Base-by-base conservation (phyloP, 2,888 invertebrate genomes). In the Dasypolia templi region DNA sequence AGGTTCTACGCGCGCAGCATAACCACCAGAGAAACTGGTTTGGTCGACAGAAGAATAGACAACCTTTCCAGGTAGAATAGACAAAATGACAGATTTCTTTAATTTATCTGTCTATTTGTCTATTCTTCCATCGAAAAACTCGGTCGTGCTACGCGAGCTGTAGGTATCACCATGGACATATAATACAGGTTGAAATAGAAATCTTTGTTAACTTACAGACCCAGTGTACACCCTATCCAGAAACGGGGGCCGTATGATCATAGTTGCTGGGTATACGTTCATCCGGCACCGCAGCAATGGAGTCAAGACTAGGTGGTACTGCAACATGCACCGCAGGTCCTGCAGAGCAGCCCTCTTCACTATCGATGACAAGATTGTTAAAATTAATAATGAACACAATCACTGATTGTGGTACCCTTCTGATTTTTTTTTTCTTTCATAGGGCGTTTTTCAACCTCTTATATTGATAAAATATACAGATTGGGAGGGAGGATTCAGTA, bases 261-360 rank as follows among this genome's bases (percentile, higher is more conserved):
- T 75, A 78, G 39, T 58, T 29, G 63, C 26, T 53, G 90, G 91
- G 0, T 90, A 86, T 74, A 89, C 87, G 63, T 92, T 90, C 77
- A 87, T 87, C 59, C 80, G 88, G 9, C 90, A 92, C 12, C 85
- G 89, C 0, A 77, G 68, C 7, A 77, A 81, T 4, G 87, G 88
- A 0, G 32, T 49, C 22, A 88, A 88, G 69, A 81, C 77, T 0
- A 74, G 87, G 7, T 91, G 91, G 91, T 87, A 81, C 75, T 91
- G 91, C 63, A 68, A 39, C 5, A 65, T 29, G 29, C 63, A 75
- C 22, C 29, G 35, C 82, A 86, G 86, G 70, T 82, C 84, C 1
- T 91, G 91, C 72, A 75, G 77, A 11, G 90, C 91, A 39, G 67
- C 70, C 4, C 63, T 75, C 6, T 39, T 39, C 39, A 77, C 76